These are phyloP conservation scores for Agapetus fuscipes DNA, from an alignment of 2,888 invertebrate genomes.

Conservation along the genomic window DNA sequence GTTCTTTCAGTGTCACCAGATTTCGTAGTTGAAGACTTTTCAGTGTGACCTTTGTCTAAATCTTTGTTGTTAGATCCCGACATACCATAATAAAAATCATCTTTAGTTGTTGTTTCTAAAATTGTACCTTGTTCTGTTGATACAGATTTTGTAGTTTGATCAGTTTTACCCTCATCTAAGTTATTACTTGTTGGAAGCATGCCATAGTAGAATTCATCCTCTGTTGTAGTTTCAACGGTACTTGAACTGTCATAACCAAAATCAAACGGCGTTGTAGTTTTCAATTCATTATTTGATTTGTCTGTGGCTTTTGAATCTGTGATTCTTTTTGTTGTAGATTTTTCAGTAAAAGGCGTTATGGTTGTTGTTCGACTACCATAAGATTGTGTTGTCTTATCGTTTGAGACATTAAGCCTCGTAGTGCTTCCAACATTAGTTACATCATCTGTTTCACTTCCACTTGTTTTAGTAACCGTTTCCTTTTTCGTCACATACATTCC, in stretches of 20 bases:
- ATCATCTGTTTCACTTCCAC: background rate
- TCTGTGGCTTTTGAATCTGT: background rate
- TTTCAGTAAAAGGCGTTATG: background rate
- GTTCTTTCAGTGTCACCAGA: too few species aligned
- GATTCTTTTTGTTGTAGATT: background rate
- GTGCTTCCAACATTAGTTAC: background rate
- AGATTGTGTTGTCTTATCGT: background rate
- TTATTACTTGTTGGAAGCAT: conserved; percentile 11
- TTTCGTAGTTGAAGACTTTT: too few species aligned
- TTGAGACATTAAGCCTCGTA: background rate
- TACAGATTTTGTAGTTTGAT: background rate
- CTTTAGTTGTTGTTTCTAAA: too few species aligned
- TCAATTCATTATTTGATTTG: background rate
- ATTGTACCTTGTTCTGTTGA: background rate
- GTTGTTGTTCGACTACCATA: background rate
- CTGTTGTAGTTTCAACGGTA: conserved; percentile 6
- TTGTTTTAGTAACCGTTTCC: too few species aligned
- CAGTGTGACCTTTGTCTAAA: too few species aligned
- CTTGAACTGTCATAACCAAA: too few species aligned
- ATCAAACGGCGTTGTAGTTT: too few species aligned
- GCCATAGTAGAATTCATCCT: conserved; percentile 15
- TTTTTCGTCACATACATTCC: too few species aligned
- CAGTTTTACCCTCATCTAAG: too few species aligned
- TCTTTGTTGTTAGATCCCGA: too few species aligned
- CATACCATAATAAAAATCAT: too few species aligned